Evolutionary conservation across 2,113 vertebrate species (phyloP).

Genomic region (Pedionomus torquatus): DNA sequence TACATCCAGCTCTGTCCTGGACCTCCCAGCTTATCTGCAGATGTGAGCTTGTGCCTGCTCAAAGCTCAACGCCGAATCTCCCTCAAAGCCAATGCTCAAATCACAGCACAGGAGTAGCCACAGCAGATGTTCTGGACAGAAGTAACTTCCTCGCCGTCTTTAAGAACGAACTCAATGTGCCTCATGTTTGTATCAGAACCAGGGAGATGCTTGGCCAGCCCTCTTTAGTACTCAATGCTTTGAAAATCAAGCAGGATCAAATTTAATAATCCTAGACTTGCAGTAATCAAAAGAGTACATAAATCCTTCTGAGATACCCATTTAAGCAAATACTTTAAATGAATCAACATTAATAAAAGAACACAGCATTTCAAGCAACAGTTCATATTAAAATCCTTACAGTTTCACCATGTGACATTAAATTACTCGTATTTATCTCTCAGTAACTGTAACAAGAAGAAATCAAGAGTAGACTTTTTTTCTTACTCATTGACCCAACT

Average conservation of each 20-base stretch:
- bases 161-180: background rate
- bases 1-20: background rate
- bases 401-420: background rate
- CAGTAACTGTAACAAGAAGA: background rate
- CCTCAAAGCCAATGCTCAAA: background rate
- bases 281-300: background rate
- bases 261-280: background rate
- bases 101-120: background rate
- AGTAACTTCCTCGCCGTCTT: background rate
- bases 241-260: background rate
- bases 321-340: conserved; percentile 15
- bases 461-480: background rate
- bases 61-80: background rate
- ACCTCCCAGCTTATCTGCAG: background rate
- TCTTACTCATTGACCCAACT: background rate
- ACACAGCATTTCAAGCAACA: background rate
- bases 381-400: background rate
- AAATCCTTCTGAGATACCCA: background rate
- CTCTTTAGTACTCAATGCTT: background rate
- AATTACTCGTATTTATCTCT: conserved; percentile 25
- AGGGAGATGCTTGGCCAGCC: background rate
- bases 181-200: background rate
- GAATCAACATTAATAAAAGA: conserved; percentile 8
- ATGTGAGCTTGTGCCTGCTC: background rate
- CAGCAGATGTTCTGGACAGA: background rate